Conservation (phyloP, 2,888 invertebrate genomes). For the Rugalucina vietnamica region DNA sequence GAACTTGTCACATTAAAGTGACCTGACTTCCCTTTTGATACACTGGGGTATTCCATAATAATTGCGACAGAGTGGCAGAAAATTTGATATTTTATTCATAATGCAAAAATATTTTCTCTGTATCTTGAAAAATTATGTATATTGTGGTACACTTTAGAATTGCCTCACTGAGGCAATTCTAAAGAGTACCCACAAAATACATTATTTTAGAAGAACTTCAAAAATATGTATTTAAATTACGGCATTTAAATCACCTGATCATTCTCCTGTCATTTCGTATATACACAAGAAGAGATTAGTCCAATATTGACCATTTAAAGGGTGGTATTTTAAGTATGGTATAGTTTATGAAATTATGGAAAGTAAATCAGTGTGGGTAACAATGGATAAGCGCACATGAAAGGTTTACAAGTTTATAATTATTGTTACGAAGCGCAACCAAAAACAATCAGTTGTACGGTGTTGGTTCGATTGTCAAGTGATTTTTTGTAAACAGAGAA, state of each 20-base stretch:
- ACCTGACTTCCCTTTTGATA: background rate
- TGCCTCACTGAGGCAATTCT: too few relatives aligned
- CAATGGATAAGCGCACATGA: constrained; percentile 10
- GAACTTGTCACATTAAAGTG: constrained; percentile 8
- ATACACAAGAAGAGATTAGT: background rate
- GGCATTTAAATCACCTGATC: too few relatives aligned
- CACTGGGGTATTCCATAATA: background rate
- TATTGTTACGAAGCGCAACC: background rate
- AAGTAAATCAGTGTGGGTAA: background rate
- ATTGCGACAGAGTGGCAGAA: too few relatives aligned
- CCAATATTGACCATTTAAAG: background rate
- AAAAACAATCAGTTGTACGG: constrained; percentile 5
- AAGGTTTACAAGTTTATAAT: background rate
- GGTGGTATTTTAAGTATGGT: background rate
- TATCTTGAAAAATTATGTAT: too few relatives aligned
- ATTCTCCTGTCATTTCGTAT: too few relatives aligned
- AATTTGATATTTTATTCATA: too few relatives aligned
- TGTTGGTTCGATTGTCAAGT: constrained; percentile 17
- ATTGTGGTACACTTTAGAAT: too few relatives aligned
- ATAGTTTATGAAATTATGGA: background rate
- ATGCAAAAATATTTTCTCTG: too few relatives aligned
- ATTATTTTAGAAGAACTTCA: too few relatives aligned
- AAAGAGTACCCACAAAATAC: too few relatives aligned
- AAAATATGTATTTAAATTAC: too few relatives aligned
- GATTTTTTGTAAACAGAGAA: background rate